Base-by-base conservation (phyloP, 2,797 vertebrate genomes). In the Fundulus diaphanus region DNA sequence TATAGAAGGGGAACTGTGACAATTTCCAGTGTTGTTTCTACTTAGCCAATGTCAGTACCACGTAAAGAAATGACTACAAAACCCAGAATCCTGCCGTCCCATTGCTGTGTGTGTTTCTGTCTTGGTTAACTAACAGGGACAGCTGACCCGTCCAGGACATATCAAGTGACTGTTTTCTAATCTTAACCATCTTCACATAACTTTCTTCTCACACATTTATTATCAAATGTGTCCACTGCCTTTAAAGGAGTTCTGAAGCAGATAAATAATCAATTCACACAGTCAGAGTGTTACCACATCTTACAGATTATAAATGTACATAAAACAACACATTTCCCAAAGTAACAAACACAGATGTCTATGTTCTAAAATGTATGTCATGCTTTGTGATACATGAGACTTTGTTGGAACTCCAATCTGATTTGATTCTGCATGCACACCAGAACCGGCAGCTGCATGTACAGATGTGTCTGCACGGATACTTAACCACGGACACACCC, bases 141-240 rank as follows among this genome's bases (percentile, higher is more conserved):
- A 74, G 68, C 75, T 81, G 79, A 74, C 72, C 51, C 68, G 75
- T 42, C 37, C 3, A 65, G 18, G 54, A n/a, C 35, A 42, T 89
- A 92, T 93, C 90, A 88, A 72, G 69, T 92, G 75, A 84, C 86
- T 7, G 66, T 74, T 82, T 89, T 92, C 92, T 92, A 94, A 93
- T 90, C 77, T 93, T 91, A 90, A 92, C 89, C 65, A 37, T 83
- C 37, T 83, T 80, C 82, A 83, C 74, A 76, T 68, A 70, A 82
- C 73, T 69, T 72, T 48, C 65, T 33, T 66, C 76, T 74, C 65
- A 72, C 54, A 69, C 37, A 73, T 68, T 85, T 77, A 78, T 49
- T 40, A 68, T 75, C 40, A 82, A 82, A 77, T 72, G 54, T 18
- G 5, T 78, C 27, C 68, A 29, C 79, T 81, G 65, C 2, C 48